Percentiles rank a stretch among this genome's conserved stretches.
These are phyloP conservation scores for Boloria selene DNA, from an alignment of 2,888 invertebrate genomes.

Conservation along the genomic window DNA sequence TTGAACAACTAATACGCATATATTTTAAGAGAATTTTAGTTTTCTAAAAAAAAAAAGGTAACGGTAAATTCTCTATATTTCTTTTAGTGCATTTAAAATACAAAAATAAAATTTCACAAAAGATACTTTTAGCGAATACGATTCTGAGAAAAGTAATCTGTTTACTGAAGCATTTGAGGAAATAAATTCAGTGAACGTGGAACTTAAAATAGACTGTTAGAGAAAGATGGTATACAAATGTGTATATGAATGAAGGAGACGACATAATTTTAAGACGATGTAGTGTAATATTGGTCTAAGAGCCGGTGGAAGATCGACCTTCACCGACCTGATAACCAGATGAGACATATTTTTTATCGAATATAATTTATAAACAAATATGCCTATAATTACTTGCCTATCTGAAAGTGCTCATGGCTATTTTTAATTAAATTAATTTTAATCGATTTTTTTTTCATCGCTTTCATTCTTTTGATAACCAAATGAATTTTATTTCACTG, in stretches of 20 bases:
- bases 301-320: no score
- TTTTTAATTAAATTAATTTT: no score
- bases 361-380: no score
- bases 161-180: slow-evolving; percentile 46
- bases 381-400: no score
- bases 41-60: not conserved
- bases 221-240: slow-evolving; percentile 38
- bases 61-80: not conserved
- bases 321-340: no score
- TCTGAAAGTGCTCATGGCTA: no score
- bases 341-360: no score
- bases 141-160: slow-evolving; percentile 44
- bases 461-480: no score
- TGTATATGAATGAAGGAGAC: slow-evolving; percentile 36
- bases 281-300: no score
- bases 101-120: slow-evolving; percentile 26
- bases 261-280: slow-evolving; percentile 42
- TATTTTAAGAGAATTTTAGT: not conserved
- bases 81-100: slow-evolving; percentile 15
- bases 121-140: slow-evolving; percentile 26
- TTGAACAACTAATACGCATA: not conserved
- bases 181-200: slow-evolving; percentile 48
- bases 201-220: slow-evolving; percentile 44
- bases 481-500: no score
- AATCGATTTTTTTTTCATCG: no score